phyloP scores from a whole-genome alignment of 2,113 vertebrate species.

The Pseudolaguvia tuberculata region DNA sequence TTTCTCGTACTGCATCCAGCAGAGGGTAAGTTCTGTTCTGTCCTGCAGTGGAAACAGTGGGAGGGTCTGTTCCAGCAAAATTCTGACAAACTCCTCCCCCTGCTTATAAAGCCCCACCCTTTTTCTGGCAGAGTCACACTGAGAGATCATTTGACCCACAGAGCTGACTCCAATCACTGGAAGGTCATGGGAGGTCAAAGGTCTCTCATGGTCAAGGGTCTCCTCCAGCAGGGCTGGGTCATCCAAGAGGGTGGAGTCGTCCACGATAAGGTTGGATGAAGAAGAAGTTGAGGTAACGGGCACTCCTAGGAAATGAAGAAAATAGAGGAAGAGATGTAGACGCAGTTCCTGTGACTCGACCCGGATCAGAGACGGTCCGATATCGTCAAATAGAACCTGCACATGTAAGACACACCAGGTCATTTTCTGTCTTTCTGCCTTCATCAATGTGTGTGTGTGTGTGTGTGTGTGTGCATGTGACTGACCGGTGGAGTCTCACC shows the following conservation, averaged over 20 bases:
- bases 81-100: conserved; percentile 84
- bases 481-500: conserved; percentile 57
- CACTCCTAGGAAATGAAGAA: conserved; percentile 85
- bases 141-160: conserved; percentile 74
- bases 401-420: conserved; percentile 1
- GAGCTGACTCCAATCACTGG: conserved; percentile 67
- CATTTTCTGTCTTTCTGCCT: not conserved
- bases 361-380: conserved; percentile 81
- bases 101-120: conserved; percentile 73
- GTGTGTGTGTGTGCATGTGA: not conserved
- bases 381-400: conserved; percentile 93
- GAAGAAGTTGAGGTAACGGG: conserved; percentile 61
- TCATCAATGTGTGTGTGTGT: not conserved
- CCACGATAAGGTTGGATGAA: conserved; percentile 74
- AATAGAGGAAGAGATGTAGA: conserved; percentile 70
- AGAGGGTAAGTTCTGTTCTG: conserved; percentile 68
- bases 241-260: conserved; percentile 79
- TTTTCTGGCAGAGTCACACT: conserved; percentile 62
- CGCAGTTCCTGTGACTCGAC: conserved; percentile 71
- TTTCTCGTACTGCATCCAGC: conserved; percentile 86
- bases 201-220: conserved; percentile 58
- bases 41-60: conserved; percentile 70
- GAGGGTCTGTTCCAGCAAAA: conserved; percentile 71
- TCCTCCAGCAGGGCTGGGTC: conserved; percentile 72
- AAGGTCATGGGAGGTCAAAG: conserved; percentile 67